Evolutionary conservation across 2,888 invertebrate genomes (phyloP).

Genomic region (Synergus itoensis): DNA sequence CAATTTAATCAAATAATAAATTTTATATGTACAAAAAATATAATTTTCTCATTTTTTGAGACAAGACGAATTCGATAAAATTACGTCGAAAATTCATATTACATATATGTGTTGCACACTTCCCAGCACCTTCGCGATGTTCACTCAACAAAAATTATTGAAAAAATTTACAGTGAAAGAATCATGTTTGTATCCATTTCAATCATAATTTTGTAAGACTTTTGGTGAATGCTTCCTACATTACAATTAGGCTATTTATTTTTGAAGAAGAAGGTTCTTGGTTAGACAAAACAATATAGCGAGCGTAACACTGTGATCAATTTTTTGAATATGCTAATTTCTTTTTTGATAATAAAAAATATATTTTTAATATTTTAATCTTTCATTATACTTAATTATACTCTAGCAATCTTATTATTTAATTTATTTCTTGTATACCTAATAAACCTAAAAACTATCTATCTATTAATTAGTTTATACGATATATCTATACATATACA

Average conservation of each 20-base stretch:
- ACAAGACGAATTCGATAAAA: neutral
- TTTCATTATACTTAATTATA: neutral
- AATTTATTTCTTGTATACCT: neutral
- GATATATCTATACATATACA: neutral
- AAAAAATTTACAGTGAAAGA: neutral
- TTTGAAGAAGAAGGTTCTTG: neutral
- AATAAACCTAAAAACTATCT: neutral
- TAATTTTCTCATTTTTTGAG: neutral
- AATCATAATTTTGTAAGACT: neutral
- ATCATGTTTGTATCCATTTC: neutral
- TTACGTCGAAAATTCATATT: neutral
- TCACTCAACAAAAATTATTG: neutral
- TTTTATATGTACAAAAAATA: neutral
- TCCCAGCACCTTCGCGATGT: neutral
- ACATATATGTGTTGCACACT: neutral
- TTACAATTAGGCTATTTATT: neutral
- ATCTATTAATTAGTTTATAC: neutral
- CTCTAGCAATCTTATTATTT: neutral
- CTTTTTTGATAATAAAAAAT: neutral
- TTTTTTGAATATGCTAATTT: no score
- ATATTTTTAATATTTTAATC: neutral
- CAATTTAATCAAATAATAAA: slow-evolving; percentile 15
- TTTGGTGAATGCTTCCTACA: neutral
- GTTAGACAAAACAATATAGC: no score
- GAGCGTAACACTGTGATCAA: no score